Percentiles rank a stretch among this genome's conserved stretches.
phyloP scores from a whole-genome alignment of 2,797 vertebrate genomes.

The Streptopelia turtur region DNA sequence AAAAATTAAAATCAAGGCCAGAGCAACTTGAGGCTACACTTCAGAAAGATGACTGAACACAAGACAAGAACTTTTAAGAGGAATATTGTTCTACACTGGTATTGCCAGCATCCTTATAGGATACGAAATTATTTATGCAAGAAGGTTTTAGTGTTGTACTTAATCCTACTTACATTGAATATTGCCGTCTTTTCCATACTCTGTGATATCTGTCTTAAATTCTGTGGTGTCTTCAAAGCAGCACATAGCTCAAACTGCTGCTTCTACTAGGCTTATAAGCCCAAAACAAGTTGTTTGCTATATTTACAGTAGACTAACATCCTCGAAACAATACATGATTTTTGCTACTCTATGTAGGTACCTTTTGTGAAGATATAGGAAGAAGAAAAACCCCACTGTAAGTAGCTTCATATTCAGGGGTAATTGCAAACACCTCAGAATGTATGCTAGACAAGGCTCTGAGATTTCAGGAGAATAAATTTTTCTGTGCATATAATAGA shows the following conservation, averaged over 20 bases:
- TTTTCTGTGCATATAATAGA: not conserved
- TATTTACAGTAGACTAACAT: not conserved
- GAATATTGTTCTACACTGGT: not conserved
- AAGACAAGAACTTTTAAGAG: not conserved
- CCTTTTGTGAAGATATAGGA: not conserved
- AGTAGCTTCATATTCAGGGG: not conserved
- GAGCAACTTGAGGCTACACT: not conserved
- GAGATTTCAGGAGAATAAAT: not conserved
- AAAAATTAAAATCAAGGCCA: not conserved
- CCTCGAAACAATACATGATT: not conserved
- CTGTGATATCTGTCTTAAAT: not conserved
- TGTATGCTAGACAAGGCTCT: not conserved
- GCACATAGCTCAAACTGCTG: not conserved
- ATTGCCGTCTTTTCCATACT: not conserved
- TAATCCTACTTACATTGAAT: not conserved
- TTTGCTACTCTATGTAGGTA: not conserved
- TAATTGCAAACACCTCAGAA: not conserved
- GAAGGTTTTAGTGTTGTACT: not conserved
- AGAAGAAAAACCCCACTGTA: not conserved
- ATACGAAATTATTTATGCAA: not conserved
- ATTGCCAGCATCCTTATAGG: not conserved
- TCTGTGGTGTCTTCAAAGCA: not conserved
- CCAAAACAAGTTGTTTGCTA: not conserved
- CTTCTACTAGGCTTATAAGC: not conserved
- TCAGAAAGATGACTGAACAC: not conserved